Base-by-base conservation (phyloP, 2,113 vertebrate species). In the Sturnira hondurensis region DNA sequence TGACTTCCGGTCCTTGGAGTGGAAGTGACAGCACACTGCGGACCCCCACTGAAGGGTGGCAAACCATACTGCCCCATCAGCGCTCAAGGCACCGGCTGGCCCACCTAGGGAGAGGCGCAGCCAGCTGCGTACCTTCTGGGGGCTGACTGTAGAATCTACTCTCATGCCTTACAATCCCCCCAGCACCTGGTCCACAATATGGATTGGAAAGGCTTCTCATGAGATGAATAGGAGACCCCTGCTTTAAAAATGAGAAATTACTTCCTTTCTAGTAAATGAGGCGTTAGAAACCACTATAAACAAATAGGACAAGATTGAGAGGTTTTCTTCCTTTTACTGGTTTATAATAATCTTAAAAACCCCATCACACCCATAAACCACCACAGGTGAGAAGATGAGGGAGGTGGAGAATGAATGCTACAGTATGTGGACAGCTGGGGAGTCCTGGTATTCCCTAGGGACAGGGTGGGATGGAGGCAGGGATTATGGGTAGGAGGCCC, bases 301-400 rank as follows among this genome's bases (percentile, higher is more conserved):
- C 22, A n/a, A 97, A 96, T 86, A 96, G 93, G 83, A 97, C 97
- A 84, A 97, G 91, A 78, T 95, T 88, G 91, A 50, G 86, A 91
- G 76, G 73, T 77, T 71, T 70, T 97, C 73, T 91, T 61, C 26
- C 67, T 96, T 97, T 97, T 97, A 97, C 97, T 98, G 93, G 76
- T 96, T 97, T 94, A 94, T 97, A 96, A 85, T 97, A 77, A 97
- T 95, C 86, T 97, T 97, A 94, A 97, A 97, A 97, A 95, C 78
- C 77, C 95, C 95, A 97, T 94, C 92, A 97, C 73, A 71, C 96
- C 97, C 96, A 96, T 95, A 94, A 94, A 96, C 94, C 97, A 97
- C 96, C 96, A 97, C 96, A 97, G 97, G 96, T 97, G 94, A 97
- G 92, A 58, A 76, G 95, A 93, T 88, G 93, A 97, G 93, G 80